Percentiles rank a stretch among this genome's conserved stretches.
Conservation (phyloP, 2,888 invertebrate genomes). For the Strigamia transsilvanica region DNA sequence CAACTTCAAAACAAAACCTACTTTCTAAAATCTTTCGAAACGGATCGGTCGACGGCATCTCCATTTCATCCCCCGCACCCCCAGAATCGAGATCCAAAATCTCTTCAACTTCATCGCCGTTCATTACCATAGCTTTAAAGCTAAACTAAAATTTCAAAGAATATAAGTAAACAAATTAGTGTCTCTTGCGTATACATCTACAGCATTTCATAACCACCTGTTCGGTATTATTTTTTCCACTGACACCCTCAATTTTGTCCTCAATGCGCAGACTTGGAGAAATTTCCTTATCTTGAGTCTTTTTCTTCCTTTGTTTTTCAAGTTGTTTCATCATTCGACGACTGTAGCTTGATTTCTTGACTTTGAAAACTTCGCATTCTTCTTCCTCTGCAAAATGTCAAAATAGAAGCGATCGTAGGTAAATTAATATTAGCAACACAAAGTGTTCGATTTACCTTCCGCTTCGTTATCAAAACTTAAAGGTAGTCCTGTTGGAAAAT, state of each 20-base stretch:
- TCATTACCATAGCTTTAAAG: constrained; percentile 65
- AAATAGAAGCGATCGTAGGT: not conserved
- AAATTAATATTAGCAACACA: not conserved
- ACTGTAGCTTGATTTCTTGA: constrained; percentile 94
- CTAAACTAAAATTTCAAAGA: too few relatives aligned
- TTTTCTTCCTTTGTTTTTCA: constrained; percentile 58
- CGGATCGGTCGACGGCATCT: constrained; percentile 69
- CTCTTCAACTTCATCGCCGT: constrained; percentile 58
- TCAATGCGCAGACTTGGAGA: constrained; percentile 68
- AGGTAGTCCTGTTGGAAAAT: not conserved
- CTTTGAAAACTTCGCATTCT: constrained; percentile 88
- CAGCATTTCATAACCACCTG: too few relatives aligned
- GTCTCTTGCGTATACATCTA: too few relatives aligned
- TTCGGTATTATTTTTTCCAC: too few relatives aligned
- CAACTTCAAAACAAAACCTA: constrained; percentile 59
- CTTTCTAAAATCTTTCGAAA: constrained; percentile 83
- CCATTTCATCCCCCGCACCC: constrained; percentile 64
- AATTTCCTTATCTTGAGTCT: constrained; percentile 35
- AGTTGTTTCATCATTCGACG: constrained; percentile 68
- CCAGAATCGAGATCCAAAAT: constrained; percentile 65
- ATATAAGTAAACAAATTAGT: too few relatives aligned
- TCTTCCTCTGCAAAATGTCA: constrained; percentile 68
- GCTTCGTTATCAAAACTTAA: constrained; percentile 74
- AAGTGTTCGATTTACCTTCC: not conserved
- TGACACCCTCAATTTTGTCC: too few relatives aligned